A percentile compares a stretch with the other conserved stretches of the same genome.
Conservation (phyloP, 2,797 vertebrate genomes). For the Austrolebias charrua region DNA sequence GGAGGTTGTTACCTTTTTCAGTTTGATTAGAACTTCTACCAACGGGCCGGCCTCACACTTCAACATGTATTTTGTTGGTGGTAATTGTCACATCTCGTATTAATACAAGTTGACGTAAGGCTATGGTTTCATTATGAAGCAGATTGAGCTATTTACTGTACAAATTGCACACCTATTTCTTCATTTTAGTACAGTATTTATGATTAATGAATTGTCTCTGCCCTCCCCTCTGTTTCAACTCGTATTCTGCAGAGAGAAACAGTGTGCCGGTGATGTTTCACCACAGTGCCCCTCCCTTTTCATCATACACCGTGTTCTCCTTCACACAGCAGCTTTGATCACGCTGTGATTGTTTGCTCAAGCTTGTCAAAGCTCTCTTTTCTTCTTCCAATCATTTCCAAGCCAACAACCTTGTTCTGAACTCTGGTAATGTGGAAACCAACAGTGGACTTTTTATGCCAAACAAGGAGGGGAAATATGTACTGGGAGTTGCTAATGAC, state of each 20-base stretch:
- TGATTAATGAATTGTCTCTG: conserved; percentile 58
- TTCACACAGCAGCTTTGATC: conserved; percentile 71
- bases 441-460: conserved; percentile 54
- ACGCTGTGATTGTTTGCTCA: conserved; percentile 67
- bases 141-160: neutral
- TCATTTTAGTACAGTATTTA: conserved; percentile 39
- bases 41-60: neutral
- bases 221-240: conserved; percentile 16
- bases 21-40: conserved; percentile 36
- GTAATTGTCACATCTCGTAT: conserved; percentile 27
- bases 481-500: conserved; percentile 49
- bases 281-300: conserved; percentile 39
- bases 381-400: conserved; percentile 44
- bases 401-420: conserved; percentile 55
- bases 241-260: conserved; percentile 54
- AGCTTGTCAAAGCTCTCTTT: conserved; percentile 45
- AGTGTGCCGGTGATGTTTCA: conserved; percentile 55
- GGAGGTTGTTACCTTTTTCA: conserved; percentile 48
- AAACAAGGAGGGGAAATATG: conserved; percentile 50
- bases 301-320: conserved; percentile 59
- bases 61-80: conserved; percentile 14
- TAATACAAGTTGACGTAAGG: conserved; percentile 6
- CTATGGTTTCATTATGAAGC: conserved; percentile 21
- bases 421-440: conserved; percentile 50
- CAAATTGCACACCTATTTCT: conserved; percentile 13